phyloP scores from a whole-genome alignment of 2,113 vertebrate genomes.

The Scalopus aquaticus region DNA sequence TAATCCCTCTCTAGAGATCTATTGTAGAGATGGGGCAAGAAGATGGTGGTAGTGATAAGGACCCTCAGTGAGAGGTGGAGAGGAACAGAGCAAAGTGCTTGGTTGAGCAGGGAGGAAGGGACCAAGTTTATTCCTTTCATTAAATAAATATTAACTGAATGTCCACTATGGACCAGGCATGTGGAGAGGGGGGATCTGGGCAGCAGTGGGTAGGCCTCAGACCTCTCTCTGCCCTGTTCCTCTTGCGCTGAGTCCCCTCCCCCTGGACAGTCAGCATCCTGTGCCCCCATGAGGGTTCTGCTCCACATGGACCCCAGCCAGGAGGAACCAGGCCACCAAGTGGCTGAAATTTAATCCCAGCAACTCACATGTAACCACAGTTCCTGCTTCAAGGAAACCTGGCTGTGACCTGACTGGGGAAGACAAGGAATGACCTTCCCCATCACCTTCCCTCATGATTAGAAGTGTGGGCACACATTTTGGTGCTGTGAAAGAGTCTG shows the following conservation, averaged over 20 bases:
- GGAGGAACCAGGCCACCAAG: not conserved
- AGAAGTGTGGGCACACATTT: not conserved
- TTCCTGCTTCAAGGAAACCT: not conserved
- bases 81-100: not conserved
- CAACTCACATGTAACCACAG: not conserved
- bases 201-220: not conserved
- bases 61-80: not conserved
- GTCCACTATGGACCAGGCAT: not conserved
- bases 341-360: slow-evolving; percentile 22
- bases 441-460: not conserved
- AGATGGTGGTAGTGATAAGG: not conserved
- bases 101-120: not conserved
- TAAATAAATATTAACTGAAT: not conserved
- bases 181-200: not conserved
- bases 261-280: not conserved
- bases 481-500: not conserved
- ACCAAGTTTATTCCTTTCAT: not conserved
- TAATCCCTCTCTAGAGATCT: not conserved
- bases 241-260: not conserved
- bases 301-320: not conserved
- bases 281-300: not conserved
- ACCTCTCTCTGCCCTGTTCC: not conserved
- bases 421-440: slow-evolving; percentile 43
- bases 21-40: not conserved
- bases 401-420: not conserved